A percentile compares a stretch with the other conserved stretches of the same genome.
These are phyloP conservation scores for Lepus europaeus DNA, from an alignment of 2,113 vertebrate genomes.

Conservation along the genomic window DNA sequence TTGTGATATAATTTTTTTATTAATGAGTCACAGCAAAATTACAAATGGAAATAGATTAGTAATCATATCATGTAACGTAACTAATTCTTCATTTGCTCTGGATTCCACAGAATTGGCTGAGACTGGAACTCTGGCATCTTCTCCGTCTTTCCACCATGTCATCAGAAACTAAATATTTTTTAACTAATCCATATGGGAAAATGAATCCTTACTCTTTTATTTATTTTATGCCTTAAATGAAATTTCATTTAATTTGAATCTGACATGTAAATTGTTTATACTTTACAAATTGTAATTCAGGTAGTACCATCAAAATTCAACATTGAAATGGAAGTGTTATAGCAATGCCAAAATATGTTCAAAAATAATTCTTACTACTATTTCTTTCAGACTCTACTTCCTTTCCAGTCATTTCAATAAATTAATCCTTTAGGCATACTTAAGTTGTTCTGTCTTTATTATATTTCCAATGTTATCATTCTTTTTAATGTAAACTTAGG, in stretches of 20 bases:
- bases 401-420: constrained; percentile 79
- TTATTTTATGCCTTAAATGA: constrained; percentile 56
- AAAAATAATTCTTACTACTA: constrained; percentile 58
- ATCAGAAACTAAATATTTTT: constrained; percentile 21
- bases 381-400: constrained; percentile 55
- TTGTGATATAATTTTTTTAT: not conserved
- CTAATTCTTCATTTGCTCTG: constrained; percentile 32
- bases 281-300: constrained; percentile 45
- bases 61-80: not conserved
- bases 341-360: constrained; percentile 36
- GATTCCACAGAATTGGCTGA: constrained; percentile 75
- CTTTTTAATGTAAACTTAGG: not conserved
- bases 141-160: constrained; percentile 13
- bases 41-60: not conserved
- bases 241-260: constrained; percentile 51
- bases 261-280: not conserved
- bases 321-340: constrained; percentile 2
- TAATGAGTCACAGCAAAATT: not conserved
- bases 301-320: not conserved
- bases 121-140: constrained; percentile 44
- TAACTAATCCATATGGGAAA: constrained; percentile 21
- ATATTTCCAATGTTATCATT: not conserved
- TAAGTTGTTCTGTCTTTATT: constrained; percentile 70
- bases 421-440: constrained; percentile 74
- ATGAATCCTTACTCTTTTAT: constrained; percentile 17